A percentile compares a stretch with the other conserved stretches of the same genome.
Evolutionary conservation across 2,888 invertebrate species (phyloP).

Genomic region (Calameuta filiformis): DNA sequence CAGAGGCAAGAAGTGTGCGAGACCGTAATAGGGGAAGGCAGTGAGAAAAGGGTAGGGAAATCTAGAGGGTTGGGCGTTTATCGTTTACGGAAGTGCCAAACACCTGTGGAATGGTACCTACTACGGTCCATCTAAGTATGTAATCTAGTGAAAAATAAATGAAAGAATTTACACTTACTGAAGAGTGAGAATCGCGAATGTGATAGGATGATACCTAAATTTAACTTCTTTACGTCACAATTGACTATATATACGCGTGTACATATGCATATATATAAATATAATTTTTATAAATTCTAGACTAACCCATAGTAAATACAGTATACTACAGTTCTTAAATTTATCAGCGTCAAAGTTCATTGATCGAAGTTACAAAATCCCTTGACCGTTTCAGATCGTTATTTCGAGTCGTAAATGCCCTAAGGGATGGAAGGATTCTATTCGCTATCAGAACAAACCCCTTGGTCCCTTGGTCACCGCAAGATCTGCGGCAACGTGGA

Average conservation of each 20-base stretch:
- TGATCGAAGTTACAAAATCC: neutral
- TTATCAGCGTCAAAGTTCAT: neutral
- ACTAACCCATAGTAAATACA: neutral
- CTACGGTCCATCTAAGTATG: neutral
- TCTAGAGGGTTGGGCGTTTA: conserved; percentile 59
- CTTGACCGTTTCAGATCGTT: neutral
- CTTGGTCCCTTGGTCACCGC: neutral
- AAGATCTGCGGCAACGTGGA: neutral
- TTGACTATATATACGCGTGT: neutral
- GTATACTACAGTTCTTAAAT: neutral
- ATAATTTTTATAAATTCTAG: neutral
- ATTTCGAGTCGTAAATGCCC: neutral
- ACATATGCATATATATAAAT: neutral
- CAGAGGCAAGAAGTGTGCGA: conserved; percentile 27
- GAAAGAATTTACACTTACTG: neutral
- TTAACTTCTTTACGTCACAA: neutral
- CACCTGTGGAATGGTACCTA: conserved; percentile 61
- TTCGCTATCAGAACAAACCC: neutral
- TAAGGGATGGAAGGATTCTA: neutral
- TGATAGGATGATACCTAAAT: neutral
- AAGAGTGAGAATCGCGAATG: neutral
- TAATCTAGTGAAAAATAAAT: neutral
- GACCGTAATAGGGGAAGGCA: conserved; percentile 33
- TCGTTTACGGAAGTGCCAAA: conserved; percentile 65
- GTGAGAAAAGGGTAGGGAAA: conserved; percentile 57